These are phyloP conservation scores for Plumapathes pennacea DNA, from an alignment of 92 coral and sea anemone species.

Conservation along the genomic window DNA sequence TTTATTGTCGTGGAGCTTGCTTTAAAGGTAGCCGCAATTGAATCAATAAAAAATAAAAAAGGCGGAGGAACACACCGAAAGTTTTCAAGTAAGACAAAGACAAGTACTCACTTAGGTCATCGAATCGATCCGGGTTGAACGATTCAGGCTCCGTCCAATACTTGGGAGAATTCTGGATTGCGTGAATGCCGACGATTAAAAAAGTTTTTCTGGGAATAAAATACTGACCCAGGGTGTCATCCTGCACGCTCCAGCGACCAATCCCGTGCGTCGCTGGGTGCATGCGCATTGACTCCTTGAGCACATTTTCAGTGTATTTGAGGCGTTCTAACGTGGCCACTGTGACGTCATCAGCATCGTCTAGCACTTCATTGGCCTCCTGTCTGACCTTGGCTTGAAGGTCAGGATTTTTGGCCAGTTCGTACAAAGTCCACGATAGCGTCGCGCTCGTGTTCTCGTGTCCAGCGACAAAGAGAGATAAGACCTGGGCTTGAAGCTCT, in stretches of 20 bases:
- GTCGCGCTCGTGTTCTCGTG: conserved; percentile 46
- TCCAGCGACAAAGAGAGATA: conserved; percentile 25
- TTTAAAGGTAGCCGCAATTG: too few species aligned
- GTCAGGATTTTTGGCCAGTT: conserved; percentile 49
- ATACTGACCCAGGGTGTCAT: conserved; percentile 31
- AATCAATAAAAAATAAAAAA: too few species aligned
- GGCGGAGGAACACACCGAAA: too few species aligned
- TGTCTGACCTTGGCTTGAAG: conserved; percentile 33
- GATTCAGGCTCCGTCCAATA: conserved; percentile 50
- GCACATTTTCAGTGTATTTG: conserved; percentile 38
- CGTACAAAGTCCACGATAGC: conserved; percentile 46
- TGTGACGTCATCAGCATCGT: conserved; percentile 1
- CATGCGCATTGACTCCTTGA: conserved; percentile 50
- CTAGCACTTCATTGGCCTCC: conserved; percentile 8
- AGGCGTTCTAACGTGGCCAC: conserved; percentile 42
- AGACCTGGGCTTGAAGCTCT: conserved; percentile 18
- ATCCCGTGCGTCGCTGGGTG: conserved; percentile 27
- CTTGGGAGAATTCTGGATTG: conserved; percentile 31
- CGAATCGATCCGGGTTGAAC: conserved; percentile 52
- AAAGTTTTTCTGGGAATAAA: conserved; percentile 24
- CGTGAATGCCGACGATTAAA: conserved; percentile 5
- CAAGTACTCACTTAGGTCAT: conserved; percentile 13
- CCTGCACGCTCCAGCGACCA: conserved; percentile 6
- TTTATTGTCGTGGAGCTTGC: too few species aligned
- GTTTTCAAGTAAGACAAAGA: too few species aligned